Evolutionary conservation across 2,113 vertebrate genomes (phyloP), one percentile per base, ranked within the genome.

Genomic region (Tichodroma muraria): DNA sequence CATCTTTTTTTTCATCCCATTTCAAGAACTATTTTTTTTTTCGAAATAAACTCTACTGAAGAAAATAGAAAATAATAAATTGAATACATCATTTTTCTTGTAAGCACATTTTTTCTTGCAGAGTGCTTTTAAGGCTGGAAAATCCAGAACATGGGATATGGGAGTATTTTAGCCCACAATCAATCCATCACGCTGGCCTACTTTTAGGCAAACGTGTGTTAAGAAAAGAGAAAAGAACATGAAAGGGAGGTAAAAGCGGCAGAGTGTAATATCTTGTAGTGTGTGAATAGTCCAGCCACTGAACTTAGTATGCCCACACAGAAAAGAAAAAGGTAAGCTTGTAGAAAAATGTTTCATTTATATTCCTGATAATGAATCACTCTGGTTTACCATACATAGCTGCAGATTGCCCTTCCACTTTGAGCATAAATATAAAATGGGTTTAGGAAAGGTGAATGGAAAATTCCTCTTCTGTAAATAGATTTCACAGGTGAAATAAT

Each of bases 101-200:
- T 92, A 80, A 88, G 77, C 45, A 73, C 64, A 25, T 27, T 72
- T 70, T 79, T 91, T 93, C 71, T 72, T 45, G 71, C 65, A 81
- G 61, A 70, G 18, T 56, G 38, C 52, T 73, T 92, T 92, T 77
- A 89, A 80, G 96, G 49, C 28, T 85, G 66, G 64, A 88, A 95
- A 91, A 89, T 82, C 45, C 78, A 93, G 73, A 87, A 71, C 53
- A 78, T 40, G 28, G 53, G 53, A 93, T 93, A 71, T 52, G 70
- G 81, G 88, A 80, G 47, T 75, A 82, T 96, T 96, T 90, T 78
- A 88, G 69, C 95, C 45, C 50, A 87, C 60, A 82, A 90, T 93
- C 89, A 91, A 87, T 91, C 95, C 93, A 69, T 89, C 79, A 80
- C 53, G 53, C 57, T 82, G 88, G 42, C 86, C 90, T 95, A 91